Evolutionary conservation across 2,888 invertebrate species (phyloP).

Genomic region (Molanna angustata): DNA sequence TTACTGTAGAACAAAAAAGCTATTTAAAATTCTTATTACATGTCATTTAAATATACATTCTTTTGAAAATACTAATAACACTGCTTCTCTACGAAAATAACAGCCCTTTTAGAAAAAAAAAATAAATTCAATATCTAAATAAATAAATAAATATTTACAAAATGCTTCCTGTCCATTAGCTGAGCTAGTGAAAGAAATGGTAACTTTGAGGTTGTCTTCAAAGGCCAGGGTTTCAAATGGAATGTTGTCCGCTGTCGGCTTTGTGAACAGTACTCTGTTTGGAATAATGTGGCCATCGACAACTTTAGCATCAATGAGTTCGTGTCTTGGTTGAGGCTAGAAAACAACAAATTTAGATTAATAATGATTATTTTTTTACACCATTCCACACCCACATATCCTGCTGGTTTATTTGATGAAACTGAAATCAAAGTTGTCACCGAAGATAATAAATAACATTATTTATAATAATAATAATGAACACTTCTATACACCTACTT

Average conservation of each 20-base stretch:
- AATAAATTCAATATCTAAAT: too few species aligned
- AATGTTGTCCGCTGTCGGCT: constrained; percentile 70
- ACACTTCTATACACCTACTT: too few species aligned
- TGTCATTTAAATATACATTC: too few species aligned
- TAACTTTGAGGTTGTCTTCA: constrained; percentile 80
- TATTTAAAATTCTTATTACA: too few species aligned
- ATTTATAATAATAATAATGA: background rate
- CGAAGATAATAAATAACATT: too few species aligned
- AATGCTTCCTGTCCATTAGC: constrained; percentile 45
- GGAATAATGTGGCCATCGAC: constrained; percentile 90
- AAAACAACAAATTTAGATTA: background rate
- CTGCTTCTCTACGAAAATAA: too few species aligned
- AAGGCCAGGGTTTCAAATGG: constrained; percentile 80
- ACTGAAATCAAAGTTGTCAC: too few species aligned
- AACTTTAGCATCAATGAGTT: constrained; percentile 77
- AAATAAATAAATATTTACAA: constrained; percentile 9
- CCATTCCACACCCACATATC: too few species aligned
- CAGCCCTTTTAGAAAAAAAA: too few species aligned
- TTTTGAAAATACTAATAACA: too few species aligned
- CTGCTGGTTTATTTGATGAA: too few species aligned
- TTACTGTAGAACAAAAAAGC: too few species aligned
- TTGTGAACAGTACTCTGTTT: constrained; percentile 80
- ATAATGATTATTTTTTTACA: background rate
- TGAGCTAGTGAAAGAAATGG: constrained; percentile 73
- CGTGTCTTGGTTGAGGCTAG: constrained; percentile 66